Evolutionary conservation across 1,140 invertebrate genomes (phyloP), one percentile per base, ranked within the genome.

Genomic region (Phymastichus coffea): DNA sequence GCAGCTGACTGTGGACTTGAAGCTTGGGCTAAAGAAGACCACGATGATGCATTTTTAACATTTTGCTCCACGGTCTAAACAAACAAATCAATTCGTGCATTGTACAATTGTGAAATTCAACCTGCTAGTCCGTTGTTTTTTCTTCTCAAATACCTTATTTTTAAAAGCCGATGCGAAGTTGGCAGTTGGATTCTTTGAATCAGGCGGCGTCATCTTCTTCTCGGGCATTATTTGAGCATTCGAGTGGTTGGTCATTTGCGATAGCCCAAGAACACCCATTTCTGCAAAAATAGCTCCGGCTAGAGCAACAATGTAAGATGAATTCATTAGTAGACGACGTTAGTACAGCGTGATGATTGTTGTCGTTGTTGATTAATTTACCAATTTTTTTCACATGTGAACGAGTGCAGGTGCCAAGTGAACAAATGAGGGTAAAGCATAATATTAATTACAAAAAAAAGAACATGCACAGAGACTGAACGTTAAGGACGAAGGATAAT

Each of bases 1-100:
- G 81, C 71, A 64, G 80, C 61, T 33, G 77, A 78, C 60, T 85
- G 73, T 17, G 90, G 88, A 69, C 90, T 88, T 41, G 86, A 87
- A 35, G 88, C 87, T 74, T 91, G 90, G 0, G 92, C 93, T 48
- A 97, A 74, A 57, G 91, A 94, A 1, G 92, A 95, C 95, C 95
- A 97, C 0, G 92, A 94, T 55, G 88, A 93, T 15, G 91, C 89
- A 76, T 95, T 96, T 72, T 95, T 95, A 20, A 92, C 81, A 75
- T 91, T 88, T 61, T 87, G 84, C 62, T 90, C 87, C 54, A 73
- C 73, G 49, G 74, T 77, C 75, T 80, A 43, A 20, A 65, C 35
- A 30, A 48, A 30, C 35, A 33, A n/a, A 30, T 44, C n/a, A n/a
- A n/a, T n/a, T n/a, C n/a, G n/a, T n/a, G n/a, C n/a, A n/a, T n/a